phyloP scores from a whole-genome alignment of 2,113 vertebrate genomes.

The Dissostichus mawsoni region DNA sequence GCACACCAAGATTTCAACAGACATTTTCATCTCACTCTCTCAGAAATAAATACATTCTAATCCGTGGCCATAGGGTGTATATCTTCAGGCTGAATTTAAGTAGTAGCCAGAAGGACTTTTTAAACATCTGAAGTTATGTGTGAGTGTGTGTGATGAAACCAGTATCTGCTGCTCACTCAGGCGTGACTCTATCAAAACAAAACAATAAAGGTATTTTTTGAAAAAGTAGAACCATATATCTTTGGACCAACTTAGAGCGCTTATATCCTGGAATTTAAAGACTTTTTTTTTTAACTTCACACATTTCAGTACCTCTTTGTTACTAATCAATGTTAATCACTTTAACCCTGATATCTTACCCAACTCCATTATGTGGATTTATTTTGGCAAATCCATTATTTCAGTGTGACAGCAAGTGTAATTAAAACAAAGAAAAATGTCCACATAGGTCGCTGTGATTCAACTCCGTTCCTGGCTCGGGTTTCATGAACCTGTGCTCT shows the following conservation, averaged over 20 bases:
- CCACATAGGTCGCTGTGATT: background rate
- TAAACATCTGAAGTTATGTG: background rate
- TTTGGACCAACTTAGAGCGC: background rate
- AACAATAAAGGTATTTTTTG: conserved; percentile 11
- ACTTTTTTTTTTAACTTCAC: background rate
- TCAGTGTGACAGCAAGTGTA: conserved; percentile 15
- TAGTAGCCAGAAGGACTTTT: background rate
- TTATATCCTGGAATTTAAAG: conserved; percentile 18
- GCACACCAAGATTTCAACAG: background rate
- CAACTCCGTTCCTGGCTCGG: background rate
- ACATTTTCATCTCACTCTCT: background rate
- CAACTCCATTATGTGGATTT: background rate
- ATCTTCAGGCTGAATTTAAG: background rate
- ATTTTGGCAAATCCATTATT: conserved; percentile 2
- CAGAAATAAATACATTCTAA: conserved; percentile 14
- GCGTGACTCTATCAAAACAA: background rate
- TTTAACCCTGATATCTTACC: background rate
- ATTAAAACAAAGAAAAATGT: conserved; percentile 22
- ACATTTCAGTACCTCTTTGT: conserved; percentile 38
- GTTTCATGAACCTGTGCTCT: rapidly evolving
- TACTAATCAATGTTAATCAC: conserved; percentile 1
- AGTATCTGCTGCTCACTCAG: background rate
- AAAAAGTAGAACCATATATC: conserved; percentile 18
- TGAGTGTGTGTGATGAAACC: background rate
- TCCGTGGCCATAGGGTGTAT: background rate